A percentile compares a stretch with the other conserved stretches of the same genome.
Conservation (phyloP, 2,888 invertebrate genomes). For the Microctonus aethiopoides region DNA sequence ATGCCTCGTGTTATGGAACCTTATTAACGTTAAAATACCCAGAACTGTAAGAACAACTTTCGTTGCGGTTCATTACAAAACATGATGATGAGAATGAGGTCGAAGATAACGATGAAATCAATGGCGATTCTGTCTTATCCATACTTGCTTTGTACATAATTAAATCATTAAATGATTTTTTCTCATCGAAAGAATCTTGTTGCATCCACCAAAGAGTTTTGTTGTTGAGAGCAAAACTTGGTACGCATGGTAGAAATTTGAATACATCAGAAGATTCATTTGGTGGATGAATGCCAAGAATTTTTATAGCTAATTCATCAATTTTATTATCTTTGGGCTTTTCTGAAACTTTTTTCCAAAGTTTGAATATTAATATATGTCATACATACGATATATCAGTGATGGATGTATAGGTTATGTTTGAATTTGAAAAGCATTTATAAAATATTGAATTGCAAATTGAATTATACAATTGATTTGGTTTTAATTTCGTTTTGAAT, state of each 20-base stretch:
- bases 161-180: constrained; percentile 50
- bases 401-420: constrained; percentile 37
- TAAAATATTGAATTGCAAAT: constrained; percentile 55
- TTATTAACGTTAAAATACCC: neutral
- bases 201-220: constrained; percentile 55
- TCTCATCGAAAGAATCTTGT: constrained; percentile 52
- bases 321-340: constrained; percentile 50
- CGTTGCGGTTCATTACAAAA: too few species aligned
- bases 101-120: neutral
- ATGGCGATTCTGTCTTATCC: neutral
- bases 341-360: constrained; percentile 56
- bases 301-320: constrained; percentile 49
- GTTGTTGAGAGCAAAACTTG: constrained; percentile 36
- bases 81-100: neutral
- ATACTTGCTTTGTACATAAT: constrained; percentile 46
- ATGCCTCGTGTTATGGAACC: constrained; percentile 32
- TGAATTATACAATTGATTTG: constrained; percentile 48
- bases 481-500: constrained; percentile 51
- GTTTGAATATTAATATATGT: constrained; percentile 57
- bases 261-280: constrained; percentile 35
- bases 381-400: constrained; percentile 54
- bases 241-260: constrained; percentile 41
- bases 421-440: constrained; percentile 52
- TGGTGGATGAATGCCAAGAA: constrained; percentile 52
- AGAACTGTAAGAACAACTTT: neutral